Percentiles rank a stretch among this genome's conserved stretches.
Evolutionary conservation across 2,797 vertebrate species (phyloP).

Genomic region (Ispidina picta): DNA sequence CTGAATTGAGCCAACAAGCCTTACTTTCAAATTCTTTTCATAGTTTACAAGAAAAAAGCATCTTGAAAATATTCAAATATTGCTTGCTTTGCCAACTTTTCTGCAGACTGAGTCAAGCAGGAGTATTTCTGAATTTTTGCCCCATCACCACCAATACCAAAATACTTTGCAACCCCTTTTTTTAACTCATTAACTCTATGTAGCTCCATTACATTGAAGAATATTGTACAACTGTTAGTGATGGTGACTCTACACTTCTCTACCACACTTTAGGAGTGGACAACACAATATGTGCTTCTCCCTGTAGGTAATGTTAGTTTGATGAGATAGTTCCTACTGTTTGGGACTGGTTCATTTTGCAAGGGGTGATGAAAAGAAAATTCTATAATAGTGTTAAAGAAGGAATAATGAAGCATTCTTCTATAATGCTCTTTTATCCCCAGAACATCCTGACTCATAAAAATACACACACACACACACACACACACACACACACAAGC

Average conservation of each 20-base stretch:
- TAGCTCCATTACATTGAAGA: not conserved
- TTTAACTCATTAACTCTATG: not conserved
- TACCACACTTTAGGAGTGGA: not conserved
- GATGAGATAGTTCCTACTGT: not conserved
- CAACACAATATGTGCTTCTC: not conserved
- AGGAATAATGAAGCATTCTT: not conserved
- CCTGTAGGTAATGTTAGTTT: not conserved
- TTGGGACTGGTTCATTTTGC: not conserved
- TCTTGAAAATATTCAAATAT: not conserved
- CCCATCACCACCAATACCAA: not conserved
- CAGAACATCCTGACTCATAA: not conserved
- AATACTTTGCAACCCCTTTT: not conserved
- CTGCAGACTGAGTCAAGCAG: not conserved
- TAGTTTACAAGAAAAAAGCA: not conserved
- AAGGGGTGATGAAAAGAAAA: not conserved
- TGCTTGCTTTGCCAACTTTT: not conserved
- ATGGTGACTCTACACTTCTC: not conserved
- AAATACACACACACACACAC: not conserved
- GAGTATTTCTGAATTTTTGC: constrained; percentile 8
- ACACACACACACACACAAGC: not conserved
- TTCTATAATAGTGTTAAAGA: not conserved
- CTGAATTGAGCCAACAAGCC: not conserved
- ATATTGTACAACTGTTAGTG: not conserved
- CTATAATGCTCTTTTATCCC: not conserved
- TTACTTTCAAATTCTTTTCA: not conserved